phyloP scores from a whole-genome alignment of 2,113 vertebrate genomes.

The Copsychus sechellarum region DNA sequence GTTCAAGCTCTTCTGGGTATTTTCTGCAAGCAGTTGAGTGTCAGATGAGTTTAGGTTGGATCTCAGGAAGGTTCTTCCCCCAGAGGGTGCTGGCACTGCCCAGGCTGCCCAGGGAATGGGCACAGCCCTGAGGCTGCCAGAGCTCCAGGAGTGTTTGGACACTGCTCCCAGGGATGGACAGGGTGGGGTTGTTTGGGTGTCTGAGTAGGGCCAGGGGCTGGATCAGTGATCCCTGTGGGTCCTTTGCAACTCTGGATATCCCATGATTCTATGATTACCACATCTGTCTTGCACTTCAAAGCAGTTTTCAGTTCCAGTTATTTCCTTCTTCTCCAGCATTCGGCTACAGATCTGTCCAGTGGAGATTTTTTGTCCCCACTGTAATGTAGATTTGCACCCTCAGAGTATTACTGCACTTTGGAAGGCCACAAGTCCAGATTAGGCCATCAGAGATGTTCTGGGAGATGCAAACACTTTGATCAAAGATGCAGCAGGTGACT shows the following conservation, averaged over 20 bases:
- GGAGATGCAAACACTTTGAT: background rate
- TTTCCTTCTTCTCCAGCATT: background rate
- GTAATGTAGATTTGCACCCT: rapidly evolving
- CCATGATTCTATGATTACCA: background rate
- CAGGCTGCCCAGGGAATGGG: background rate
- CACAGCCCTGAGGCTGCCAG: background rate
- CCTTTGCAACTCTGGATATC: background rate
- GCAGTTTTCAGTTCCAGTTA: background rate
- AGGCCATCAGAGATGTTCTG: background rate
- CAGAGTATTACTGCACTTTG: background rate
- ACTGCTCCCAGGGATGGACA: rapidly evolving
- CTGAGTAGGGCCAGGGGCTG: background rate
- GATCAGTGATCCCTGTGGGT: background rate
- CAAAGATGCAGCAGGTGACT: background rate
- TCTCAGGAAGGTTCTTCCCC: background rate
- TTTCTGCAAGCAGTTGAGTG: background rate
- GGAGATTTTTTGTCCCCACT: background rate
- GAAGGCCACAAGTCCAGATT: background rate
- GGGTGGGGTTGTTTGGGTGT: background rate
- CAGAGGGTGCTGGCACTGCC: background rate
- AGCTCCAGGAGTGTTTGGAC: background rate
- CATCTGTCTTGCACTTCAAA: background rate
- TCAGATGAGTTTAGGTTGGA: background rate
- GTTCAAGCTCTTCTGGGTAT: rapidly evolving
- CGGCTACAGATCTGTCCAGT: background rate